phyloP scores from a whole-genome alignment of 2,888 invertebrate genomes.

The Schizaphis graminum region DNA sequence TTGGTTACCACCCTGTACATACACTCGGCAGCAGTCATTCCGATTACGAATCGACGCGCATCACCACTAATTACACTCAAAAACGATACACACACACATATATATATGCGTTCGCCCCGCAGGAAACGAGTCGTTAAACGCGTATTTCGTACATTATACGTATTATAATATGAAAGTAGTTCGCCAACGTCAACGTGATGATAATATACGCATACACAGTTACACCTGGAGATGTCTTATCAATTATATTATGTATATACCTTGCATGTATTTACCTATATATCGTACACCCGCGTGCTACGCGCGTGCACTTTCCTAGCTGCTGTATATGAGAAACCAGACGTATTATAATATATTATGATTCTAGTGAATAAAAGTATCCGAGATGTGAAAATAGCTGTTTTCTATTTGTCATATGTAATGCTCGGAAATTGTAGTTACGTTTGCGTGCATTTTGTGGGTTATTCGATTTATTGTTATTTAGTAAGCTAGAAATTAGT shows the following conservation, averaged over 20 bases:
- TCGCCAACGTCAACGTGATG: slow-evolving; percentile 48
- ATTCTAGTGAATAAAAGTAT: not conserved
- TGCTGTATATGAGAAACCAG: not conserved
- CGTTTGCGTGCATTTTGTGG: not conserved
- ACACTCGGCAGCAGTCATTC: not conserved
- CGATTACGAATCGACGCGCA: slow-evolving; percentile 45
- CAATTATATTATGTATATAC: slow-evolving; percentile 24
- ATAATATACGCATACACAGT: not conserved
- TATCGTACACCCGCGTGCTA: slow-evolving; percentile 1
- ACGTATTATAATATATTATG: not conserved
- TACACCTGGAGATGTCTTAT: slow-evolving; percentile 39
- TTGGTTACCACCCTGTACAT: not conserved
- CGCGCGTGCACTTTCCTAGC: not conserved
- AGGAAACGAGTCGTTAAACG: slow-evolving; percentile 43
- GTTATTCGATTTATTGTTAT: not conserved
- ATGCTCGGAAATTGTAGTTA: not conserved
- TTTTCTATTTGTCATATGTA: not conserved
- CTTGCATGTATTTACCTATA: not conserved
- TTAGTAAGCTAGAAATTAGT: not conserved
- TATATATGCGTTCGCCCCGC: not conserved
- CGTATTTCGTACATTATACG: not conserved
- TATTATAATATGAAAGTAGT: slow-evolving; percentile 45
- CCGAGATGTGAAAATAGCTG: slow-evolving; percentile 26
- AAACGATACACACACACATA: not conserved
- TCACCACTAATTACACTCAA: slow-evolving; percentile 42